Evolutionary conservation across 2,888 invertebrate species (phyloP).

Genomic region (Lepidocyrtoides sp.): DNA sequence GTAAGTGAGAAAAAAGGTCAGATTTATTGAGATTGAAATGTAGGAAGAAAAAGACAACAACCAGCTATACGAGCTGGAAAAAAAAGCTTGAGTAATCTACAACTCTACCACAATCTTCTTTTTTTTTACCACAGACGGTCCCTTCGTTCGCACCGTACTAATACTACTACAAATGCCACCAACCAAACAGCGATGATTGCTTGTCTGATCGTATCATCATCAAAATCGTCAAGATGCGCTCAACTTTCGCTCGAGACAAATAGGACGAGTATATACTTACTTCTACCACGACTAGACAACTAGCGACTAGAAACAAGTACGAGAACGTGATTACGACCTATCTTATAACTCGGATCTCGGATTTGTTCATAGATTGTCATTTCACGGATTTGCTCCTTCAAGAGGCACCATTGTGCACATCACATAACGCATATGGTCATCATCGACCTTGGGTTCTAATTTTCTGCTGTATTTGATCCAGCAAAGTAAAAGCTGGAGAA

Average conservation of each 20-base stretch:
- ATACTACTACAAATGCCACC: constrained; percentile 5
- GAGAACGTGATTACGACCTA: constrained; percentile 16
- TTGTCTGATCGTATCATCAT: constrained; percentile 52
- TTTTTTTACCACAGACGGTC: no score
- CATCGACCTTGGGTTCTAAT: no score
- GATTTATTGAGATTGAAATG: constrained; percentile 21
- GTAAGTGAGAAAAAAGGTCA: constrained; percentile 21
- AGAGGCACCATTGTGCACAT: background rate
- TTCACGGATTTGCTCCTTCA: constrained; percentile 50
- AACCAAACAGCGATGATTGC: constrained; percentile 53
- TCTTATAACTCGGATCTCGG: constrained; percentile 7
- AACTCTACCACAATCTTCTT: constrained; percentile 19
- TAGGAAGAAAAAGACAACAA: constrained; percentile 24
- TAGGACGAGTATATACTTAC: background rate
- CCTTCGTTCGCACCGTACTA: no score
- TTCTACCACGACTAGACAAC: background rate
- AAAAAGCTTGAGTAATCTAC: constrained; percentile 40
- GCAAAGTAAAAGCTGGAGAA: background rate
- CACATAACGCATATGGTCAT: constrained; percentile 14
- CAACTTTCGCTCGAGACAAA: background rate
- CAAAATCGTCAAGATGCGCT: background rate
- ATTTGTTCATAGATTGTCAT: constrained; percentile 44
- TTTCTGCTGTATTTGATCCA: background rate
- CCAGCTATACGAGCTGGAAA: background rate
- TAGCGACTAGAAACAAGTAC: background rate